Percentiles rank a stretch among this genome's conserved stretches.
These are phyloP conservation scores for Odobenus rosmarus DNA, from an alignment of 2,113 vertebrate genomes.

Conservation along the genomic window DNA sequence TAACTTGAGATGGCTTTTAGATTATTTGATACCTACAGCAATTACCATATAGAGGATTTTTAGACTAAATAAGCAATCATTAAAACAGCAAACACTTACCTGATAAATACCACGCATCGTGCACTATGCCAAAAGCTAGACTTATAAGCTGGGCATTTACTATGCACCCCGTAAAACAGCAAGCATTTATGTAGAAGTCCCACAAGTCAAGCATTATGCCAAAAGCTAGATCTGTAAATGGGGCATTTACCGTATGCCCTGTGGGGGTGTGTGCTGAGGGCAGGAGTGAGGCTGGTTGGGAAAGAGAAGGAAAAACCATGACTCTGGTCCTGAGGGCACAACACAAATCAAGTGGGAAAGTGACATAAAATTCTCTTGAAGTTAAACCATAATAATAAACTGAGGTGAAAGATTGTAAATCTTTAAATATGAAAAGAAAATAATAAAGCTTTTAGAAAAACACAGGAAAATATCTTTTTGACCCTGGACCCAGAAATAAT, in stretches of 20 bases:
- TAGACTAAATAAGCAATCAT: background rate
- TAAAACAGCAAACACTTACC: background rate
- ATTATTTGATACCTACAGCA: background rate
- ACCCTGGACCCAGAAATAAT: background rate
- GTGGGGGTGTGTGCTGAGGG: rapidly evolving
- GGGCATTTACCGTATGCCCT: background rate
- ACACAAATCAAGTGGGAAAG: background rate
- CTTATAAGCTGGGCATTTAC: background rate
- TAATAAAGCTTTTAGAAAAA: background rate
- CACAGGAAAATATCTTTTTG: background rate
- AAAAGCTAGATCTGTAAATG: background rate
- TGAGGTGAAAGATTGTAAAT: background rate
- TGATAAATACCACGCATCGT: background rate
- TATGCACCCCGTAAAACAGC: background rate
- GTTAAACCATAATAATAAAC: background rate
- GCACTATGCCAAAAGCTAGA: background rate
- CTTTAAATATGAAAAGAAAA: conserved; percentile 10
- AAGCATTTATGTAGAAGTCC: background rate
- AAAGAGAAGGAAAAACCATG: background rate
- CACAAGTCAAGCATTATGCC: background rate
- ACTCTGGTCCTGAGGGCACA: background rate
- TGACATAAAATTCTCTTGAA: background rate
- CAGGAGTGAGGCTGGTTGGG: no score
- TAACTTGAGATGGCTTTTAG: background rate
- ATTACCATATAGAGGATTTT: background rate